Percentiles rank a stretch among this genome's conserved stretches.
Evolutionary conservation across 92 coral and sea anemone species (phyloP).

Genomic region (Parazoanthus darwini): DNA sequence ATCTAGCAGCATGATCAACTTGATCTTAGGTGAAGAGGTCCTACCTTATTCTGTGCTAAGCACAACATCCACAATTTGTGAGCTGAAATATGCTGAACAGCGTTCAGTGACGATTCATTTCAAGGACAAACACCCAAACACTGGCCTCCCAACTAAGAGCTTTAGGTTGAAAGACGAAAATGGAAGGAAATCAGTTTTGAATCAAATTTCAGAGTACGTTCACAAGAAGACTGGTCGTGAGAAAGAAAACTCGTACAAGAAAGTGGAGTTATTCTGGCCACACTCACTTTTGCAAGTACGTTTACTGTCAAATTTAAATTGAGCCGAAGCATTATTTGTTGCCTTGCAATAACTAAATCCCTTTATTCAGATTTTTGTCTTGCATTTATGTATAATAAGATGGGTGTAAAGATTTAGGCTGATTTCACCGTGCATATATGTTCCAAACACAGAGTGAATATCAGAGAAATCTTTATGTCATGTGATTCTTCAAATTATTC

Average conservation of each 20-base stretch:
- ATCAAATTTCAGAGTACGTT: background rate
- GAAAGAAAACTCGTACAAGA: background rate
- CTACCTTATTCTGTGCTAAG: background rate
- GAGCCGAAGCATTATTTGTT: too few species aligned
- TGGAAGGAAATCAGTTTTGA: background rate
- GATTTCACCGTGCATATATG: too few species aligned
- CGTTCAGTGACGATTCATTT: background rate
- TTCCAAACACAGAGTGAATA: too few species aligned
- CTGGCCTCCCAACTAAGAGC: background rate
- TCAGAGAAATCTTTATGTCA: too few species aligned
- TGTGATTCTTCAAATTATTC: too few species aligned
- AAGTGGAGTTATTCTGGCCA: background rate
- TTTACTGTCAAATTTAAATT: background rate
- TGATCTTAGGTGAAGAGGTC: slow-evolving; percentile 11
- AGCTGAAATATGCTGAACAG: background rate
- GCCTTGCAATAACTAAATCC: too few species aligned
- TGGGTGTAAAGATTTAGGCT: too few species aligned
- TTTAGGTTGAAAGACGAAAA: background rate
- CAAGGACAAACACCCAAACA: background rate
- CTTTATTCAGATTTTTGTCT: too few species aligned
- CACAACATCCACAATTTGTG: background rate
- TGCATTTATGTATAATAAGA: too few species aligned
- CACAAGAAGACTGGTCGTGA: background rate
- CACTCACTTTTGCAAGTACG: background rate
- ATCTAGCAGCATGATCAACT: slow-evolving; percentile 9